Base-by-base conservation (phyloP, 2,888 invertebrate species). In the Scaptomyza polygonia region DNA sequence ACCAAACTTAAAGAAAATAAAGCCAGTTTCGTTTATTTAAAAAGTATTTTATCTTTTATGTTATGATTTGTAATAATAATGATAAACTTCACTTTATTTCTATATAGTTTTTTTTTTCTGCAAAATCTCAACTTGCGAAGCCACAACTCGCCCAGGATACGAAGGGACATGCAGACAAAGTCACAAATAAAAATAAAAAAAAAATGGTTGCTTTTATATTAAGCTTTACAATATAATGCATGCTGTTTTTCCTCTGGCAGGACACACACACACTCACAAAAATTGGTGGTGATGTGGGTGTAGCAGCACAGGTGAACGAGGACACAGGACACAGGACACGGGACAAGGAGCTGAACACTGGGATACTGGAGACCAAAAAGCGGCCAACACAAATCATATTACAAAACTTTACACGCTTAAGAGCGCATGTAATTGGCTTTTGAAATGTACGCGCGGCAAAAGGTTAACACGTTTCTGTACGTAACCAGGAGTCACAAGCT, bases 351-450 rank as follows among this genome's bases (percentile, higher is more conserved):
- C n/a, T n/a, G n/a, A n/a, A n/a, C n/a, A n/a, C n/a, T n/a, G 14
- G 58, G 55, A 65, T 56, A 77, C 57, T 42, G 62, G 52, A 62
- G 58, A 53, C 36, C 57, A 27, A 53, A 62, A 65, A 47, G 63
- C 59, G 73, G 62, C 62, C 71, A 74, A 68, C 79, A 81, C 87
- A 88, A 89, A 89, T 89, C 89, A 88, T 87, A 89, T 89, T 89
- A 86, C 84, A 75, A 84, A 87, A 85, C 88, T 89, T 90, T 87
- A 90, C 88, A 90, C 89, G 88, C 89, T 90, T 79, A 87, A 89
- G 84, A 90, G 89, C 85, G 88, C 88, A 90, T 90, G 89, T 89
- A 89, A 90, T 89, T 89, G 90, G 90, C 90, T 90, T 89, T 90
- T 88, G 79, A 86, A 88, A 83, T 85, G 85, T 75, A 45, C 70